Percentiles rank a stretch among this genome's conserved stretches.
Conservation (phyloP, 2,797 vertebrate species). For the Anas georgica region DNA sequence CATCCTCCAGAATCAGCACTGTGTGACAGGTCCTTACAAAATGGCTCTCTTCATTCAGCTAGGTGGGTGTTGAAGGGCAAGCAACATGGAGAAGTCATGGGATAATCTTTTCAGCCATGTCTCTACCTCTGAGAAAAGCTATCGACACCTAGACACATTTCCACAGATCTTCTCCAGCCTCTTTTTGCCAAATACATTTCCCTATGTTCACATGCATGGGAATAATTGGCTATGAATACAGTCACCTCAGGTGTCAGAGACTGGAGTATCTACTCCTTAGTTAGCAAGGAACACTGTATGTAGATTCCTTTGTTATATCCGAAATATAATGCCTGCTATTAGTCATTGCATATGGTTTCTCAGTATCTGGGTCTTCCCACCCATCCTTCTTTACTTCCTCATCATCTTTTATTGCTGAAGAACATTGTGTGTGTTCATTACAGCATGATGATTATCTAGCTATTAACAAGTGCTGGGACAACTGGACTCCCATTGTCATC, state of each 20-base stretch:
- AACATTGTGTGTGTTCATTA: background rate
- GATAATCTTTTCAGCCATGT: background rate
- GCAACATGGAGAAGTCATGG: background rate
- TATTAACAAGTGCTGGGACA: background rate
- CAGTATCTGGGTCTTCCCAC: background rate
- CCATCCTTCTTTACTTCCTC: background rate
- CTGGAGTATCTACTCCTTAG: background rate
- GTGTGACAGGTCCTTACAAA: conserved; percentile 47
- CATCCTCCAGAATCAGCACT: background rate
- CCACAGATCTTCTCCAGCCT: background rate
- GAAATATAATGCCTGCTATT: background rate
- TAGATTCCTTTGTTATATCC: background rate
- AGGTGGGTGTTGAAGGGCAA: background rate
- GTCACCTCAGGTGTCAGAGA: background rate
- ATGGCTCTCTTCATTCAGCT: background rate
- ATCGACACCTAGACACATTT: background rate
- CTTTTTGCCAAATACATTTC: background rate
- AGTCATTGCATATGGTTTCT: background rate
- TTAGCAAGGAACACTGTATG: too few species aligned
- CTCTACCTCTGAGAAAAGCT: background rate
- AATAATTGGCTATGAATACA: too few species aligned
- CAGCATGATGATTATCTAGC: background rate
- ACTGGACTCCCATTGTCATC: background rate
- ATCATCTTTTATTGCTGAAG: background rate
- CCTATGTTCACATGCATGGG: accelerated